Conservation (phyloP, 2,113 vertebrate species). For the Oncorhynchus mykiss region DNA sequence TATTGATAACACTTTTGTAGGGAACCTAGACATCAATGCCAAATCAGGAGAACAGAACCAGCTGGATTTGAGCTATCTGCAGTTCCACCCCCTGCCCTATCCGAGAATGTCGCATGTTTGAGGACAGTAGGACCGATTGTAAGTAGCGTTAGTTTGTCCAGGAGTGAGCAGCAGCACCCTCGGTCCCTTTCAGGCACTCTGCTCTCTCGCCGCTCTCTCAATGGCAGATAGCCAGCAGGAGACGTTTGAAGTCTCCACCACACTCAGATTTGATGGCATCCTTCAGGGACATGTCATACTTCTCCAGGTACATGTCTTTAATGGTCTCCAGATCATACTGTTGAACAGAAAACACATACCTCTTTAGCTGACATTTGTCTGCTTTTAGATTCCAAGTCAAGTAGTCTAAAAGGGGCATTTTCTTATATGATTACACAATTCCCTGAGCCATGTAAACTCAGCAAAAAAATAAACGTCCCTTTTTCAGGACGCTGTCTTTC, state of each 20-base stretch:
- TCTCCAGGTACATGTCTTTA: constrained; percentile 79
- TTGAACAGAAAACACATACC: constrained; percentile 4
- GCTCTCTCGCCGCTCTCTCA: constrained; percentile 29
- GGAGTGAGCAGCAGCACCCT: constrained; percentile 17
- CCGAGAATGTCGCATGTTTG: constrained; percentile 5
- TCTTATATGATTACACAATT: too few relatives aligned
- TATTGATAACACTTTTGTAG: too few relatives aligned
- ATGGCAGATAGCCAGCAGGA: constrained; percentile 76
- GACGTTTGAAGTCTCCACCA: constrained; percentile 77
- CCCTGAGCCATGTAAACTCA: too few relatives aligned
- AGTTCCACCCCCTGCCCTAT: constrained; percentile 28
- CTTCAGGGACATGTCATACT: constrained; percentile 78
- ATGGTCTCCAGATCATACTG: constrained; percentile 79
- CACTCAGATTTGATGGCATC: constrained; percentile 76
- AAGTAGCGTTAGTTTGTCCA: constrained; percentile 49
- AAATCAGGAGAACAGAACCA: background rate
- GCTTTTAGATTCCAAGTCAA: too few relatives aligned
- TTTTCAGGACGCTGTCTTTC: too few relatives aligned
- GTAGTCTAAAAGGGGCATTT: too few relatives aligned
- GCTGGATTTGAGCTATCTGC: background rate
- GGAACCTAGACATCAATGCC: background rate
- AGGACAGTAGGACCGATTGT: constrained; percentile 23
- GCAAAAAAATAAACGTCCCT: too few relatives aligned
- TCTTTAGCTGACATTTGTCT: background rate
- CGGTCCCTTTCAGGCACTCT: background rate